These are phyloP conservation scores for Crotalus adamanteus DNA, from an alignment of 2,797 vertebrate species.

Conservation along the genomic window DNA sequence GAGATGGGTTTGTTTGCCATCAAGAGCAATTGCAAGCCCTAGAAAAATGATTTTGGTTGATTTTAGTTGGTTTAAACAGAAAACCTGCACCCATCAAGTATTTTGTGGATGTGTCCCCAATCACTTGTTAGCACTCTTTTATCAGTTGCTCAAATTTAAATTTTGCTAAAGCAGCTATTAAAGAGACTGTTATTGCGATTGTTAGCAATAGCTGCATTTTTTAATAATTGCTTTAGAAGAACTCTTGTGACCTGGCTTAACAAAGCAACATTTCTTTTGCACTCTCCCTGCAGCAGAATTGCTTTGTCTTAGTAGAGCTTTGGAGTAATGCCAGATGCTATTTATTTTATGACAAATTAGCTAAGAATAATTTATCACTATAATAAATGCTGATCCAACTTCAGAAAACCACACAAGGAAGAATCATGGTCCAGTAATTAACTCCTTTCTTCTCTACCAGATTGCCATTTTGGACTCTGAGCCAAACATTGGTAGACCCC, in stretches of 20 bases:
- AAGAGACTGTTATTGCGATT: neutral
- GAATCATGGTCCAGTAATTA: neutral
- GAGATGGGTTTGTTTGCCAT: constrained; percentile 19
- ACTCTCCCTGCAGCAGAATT: neutral
- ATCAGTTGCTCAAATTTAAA: neutral
- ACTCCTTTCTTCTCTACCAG: neutral
- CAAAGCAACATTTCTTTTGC: neutral
- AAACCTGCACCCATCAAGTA: neutral
- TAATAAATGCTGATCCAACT: neutral
- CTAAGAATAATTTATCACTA: neutral
- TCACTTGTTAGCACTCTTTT: constrained; percentile 17
- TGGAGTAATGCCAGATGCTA: neutral
- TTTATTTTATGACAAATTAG: neutral
- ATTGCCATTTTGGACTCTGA: neutral
- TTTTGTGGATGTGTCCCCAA: constrained; percentile 6
- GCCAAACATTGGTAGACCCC: neutral
- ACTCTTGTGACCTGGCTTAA: neutral
- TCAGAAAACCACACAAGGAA: neutral
- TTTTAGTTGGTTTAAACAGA: neutral
- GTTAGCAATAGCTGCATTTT: neutral
- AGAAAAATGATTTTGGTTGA: rapidly evolving
- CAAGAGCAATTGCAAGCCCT: neutral
- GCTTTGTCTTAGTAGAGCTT: neutral
- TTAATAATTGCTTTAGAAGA: neutral
- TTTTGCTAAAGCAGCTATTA: rapidly evolving